Conservation (phyloP, 2,888 invertebrate genomes). For the Diplolepis rosae region DNA sequence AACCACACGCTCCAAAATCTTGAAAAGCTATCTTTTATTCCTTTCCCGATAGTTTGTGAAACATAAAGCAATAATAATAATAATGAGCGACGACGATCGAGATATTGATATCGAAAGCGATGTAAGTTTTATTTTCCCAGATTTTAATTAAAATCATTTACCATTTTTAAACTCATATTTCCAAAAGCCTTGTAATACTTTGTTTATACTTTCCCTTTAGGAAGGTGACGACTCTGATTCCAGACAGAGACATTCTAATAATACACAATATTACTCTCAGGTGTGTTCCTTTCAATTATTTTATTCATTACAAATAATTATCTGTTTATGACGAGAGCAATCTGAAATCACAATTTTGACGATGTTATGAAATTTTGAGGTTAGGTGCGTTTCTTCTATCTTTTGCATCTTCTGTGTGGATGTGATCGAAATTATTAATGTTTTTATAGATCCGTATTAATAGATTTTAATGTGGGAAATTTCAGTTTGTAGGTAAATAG, state of each 20-base stretch:
- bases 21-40: not conserved
- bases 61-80: constrained; percentile 51
- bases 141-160: not conserved
- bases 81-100: constrained; percentile 95
- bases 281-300: constrained; percentile 71
- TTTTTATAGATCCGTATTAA: too few relatives aligned
- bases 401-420: too few relatives aligned
- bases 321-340: not conserved
- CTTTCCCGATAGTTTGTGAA: not conserved
- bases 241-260: constrained; percentile 79
- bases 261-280: constrained; percentile 86
- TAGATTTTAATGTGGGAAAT: too few relatives aligned
- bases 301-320: not conserved
- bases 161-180: not conserved
- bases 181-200: constrained; percentile 27
- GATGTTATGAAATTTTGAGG: not conserved
- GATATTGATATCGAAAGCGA: constrained; percentile 97
- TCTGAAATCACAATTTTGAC: not conserved
- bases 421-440: too few relatives aligned
- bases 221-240: constrained; percentile 89
- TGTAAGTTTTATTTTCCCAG: constrained; percentile 80
- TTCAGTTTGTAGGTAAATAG: too few relatives aligned
- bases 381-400: not conserved
- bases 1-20: not conserved
- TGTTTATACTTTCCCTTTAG: constrained; percentile 72